Base-by-base conservation (phyloP, 2,888 invertebrate genomes). In the Acanthococcus lagerstroemiae region DNA sequence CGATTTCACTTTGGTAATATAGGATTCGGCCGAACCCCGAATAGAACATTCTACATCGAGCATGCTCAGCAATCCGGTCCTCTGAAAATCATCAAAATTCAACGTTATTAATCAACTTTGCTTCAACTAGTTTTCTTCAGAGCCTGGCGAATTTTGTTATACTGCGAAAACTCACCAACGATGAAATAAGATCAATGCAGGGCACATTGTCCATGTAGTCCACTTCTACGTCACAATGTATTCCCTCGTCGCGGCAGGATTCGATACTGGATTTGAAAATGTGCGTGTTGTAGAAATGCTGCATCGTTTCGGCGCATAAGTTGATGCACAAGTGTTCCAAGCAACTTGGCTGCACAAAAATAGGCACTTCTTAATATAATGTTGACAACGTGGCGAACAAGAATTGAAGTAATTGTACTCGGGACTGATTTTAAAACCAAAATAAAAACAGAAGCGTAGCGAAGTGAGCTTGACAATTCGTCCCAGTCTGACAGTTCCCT, bases 211-310 rank as follows among this genome's bases (percentile, higher is more conserved):
- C 95, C 68, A 91, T 90, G 79, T 94, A 95, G 76, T 91, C 91
- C 67, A 94, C 88, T 76, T 93, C 91, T 25, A 91, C 86, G 74
- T 92, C 91, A 75, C 88, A 88, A 63, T 85, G 82, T 72, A 95
- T 92, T 58, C 92, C 92, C 79, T 95, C 94, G 76, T 95, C 95
- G 69, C 91, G 83, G 74, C 94, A 93, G 63, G 94, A 91, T 78
- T 95, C 94, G 70, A 91, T 88, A 71, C 90, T 88, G 22, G 91
- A 90, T 77, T 94, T 94, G 79, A 95, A 95, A 72, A 95, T 92
- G 78, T 95, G 94, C 63, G 94, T 95, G 78, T 94, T 95, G 80
- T 95, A 95, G 77, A 94, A 95, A 77, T 95, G 95, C 77, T 95
- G 95, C 91, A 95, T 92, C 30, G 94, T 94, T 79, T 95, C 95